These are phyloP conservation scores for Buceros bicornis DNA, from an alignment of 2,797 vertebrate genomes.

Conservation along the genomic window DNA sequence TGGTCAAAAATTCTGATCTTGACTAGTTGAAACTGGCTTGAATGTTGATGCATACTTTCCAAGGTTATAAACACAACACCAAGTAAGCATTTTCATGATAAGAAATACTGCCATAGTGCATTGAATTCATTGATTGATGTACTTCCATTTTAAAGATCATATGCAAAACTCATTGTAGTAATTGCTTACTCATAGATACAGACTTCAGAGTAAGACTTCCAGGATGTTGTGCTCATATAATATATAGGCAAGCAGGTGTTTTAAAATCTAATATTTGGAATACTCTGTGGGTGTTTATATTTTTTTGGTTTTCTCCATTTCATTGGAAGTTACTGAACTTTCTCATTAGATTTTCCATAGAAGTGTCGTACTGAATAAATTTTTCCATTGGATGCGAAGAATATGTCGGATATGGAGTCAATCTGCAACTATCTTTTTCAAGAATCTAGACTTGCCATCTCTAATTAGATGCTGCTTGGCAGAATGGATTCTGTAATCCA, in stretches of 20 bases:
- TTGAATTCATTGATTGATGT: not conserved
- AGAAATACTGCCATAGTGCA: not conserved
- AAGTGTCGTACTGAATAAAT: not conserved
- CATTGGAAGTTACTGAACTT: constrained; percentile 30
- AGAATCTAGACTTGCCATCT: constrained; percentile 7
- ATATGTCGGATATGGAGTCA: not conserved
- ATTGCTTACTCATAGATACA: not conserved
- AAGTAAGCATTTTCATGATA: not conserved
- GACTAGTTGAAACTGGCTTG: not conserved
- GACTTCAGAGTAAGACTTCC: not conserved
- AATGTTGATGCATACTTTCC: not conserved
- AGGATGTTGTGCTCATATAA: not conserved
- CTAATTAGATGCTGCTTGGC: constrained; percentile 45
- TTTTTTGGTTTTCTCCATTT: not conserved
- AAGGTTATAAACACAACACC: not conserved
- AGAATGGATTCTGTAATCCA: constrained; percentile 42
- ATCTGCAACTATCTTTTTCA: not conserved
- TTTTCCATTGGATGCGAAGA: constrained; percentile 14
- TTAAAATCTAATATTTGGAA: not conserved
- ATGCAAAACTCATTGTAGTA: not conserved
- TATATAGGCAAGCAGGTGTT: constrained; percentile 7
- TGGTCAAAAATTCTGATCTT: not conserved
- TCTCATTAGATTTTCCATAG: not conserved
- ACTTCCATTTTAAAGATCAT: not conserved
- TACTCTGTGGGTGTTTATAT: not conserved